A percentile compares a stretch with the other conserved stretches of the same genome.
phyloP scores from a whole-genome alignment of 2,113 vertebrate species.

The Choloepus hoffmanni region DNA sequence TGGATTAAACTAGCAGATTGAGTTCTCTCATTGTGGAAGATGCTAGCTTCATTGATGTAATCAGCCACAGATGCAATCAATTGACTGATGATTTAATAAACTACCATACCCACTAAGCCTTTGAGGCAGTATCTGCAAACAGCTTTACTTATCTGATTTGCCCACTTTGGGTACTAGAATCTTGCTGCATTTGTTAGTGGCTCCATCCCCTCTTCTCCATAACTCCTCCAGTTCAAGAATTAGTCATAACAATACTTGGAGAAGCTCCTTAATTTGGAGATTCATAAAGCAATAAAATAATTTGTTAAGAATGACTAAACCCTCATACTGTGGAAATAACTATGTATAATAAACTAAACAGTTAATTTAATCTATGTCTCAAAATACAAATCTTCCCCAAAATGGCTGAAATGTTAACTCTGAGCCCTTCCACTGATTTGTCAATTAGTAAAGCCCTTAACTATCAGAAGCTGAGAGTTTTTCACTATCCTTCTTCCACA shows the following conservation, averaged over 20 bases:
- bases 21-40: too few species aligned
- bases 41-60: too few species aligned
- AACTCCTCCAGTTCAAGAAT: background rate
- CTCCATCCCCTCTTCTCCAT: background rate
- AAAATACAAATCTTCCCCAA: background rate
- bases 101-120: background rate
- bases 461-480: background rate
- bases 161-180: background rate
- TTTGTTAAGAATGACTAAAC: background rate
- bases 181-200: background rate
- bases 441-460: background rate
- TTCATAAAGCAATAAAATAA: background rate
- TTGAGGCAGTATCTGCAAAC: background rate
- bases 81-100: too few species aligned
- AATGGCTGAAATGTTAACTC: background rate
- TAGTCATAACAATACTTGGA: background rate
- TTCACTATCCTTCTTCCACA: background rate
- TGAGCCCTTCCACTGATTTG: background rate
- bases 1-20: too few species aligned
- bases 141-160: background rate
- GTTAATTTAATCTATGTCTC: background rate
- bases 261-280: conserved; percentile 1
- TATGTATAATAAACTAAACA: background rate
- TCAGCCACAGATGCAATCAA: too few species aligned
- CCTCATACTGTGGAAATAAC: background rate